A percentile compares a stretch with the other conserved stretches of the same genome.
phyloP scores from a whole-genome alignment of 2,797 vertebrate genomes.

The Lophius americanus region DNA sequence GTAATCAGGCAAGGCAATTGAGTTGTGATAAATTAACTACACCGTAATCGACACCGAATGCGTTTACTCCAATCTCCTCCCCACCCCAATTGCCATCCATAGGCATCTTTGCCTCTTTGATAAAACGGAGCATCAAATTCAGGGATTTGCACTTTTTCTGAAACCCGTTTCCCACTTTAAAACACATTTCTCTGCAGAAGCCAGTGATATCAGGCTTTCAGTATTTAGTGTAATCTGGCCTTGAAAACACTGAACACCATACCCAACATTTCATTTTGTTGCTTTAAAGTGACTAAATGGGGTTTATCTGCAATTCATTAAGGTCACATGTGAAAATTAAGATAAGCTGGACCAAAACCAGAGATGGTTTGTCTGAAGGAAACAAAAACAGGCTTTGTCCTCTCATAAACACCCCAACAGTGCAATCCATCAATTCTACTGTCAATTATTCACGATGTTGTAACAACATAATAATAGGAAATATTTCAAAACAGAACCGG shows the following conservation, averaged over 20 bases:
- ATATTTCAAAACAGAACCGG: conserved; percentile 43
- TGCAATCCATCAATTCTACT: conserved; percentile 30
- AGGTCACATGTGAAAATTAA: conserved; percentile 14
- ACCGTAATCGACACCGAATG: neutral
- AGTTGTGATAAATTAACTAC: conserved; percentile 3
- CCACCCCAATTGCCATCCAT: conserved; percentile 11
- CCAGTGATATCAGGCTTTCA: conserved; percentile 14
- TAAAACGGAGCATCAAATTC: conserved; percentile 67
- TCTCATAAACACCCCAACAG: conserved; percentile 5
- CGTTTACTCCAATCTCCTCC: conserved; percentile 21
- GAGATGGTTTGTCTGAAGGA: conserved; percentile 23
- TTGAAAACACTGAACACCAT: conserved; percentile 7
- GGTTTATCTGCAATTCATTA: neutral
- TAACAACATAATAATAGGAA: conserved; percentile 47
- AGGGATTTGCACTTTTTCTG: conserved; percentile 53
- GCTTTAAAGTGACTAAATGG: neutral
- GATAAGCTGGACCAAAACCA: conserved; percentile 22
- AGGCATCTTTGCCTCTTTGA: conserved; percentile 44
- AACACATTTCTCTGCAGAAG: conserved; percentile 25
- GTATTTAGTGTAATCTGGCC: conserved; percentile 22
- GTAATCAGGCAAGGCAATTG: conserved; percentile 63
- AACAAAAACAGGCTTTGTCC: conserved; percentile 2
- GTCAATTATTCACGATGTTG: conserved; percentile 17
- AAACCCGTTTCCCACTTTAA: conserved; percentile 35
- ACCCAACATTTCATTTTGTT: conserved; percentile 1